These are phyloP conservation scores for Drosophila mulleri DNA, from an alignment of 2,888 invertebrate genomes.

Conservation along the genomic window DNA sequence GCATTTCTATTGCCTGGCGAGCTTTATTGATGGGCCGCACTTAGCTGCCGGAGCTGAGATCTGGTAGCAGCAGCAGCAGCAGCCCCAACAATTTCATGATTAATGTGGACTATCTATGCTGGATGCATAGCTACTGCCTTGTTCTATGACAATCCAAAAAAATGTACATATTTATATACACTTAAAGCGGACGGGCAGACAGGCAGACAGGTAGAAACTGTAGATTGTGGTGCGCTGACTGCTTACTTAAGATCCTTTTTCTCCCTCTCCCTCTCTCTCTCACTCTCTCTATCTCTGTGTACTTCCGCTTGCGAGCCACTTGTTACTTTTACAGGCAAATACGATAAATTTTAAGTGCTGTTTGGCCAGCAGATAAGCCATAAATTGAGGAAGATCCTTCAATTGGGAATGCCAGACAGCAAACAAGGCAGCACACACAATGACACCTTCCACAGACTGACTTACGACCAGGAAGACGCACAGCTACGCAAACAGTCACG, in stretches of 20 bases:
- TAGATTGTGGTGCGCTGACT: not conserved
- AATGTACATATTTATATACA: conserved; percentile 16
- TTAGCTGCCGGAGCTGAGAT: conserved; percentile 29
- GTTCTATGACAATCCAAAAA: conserved; percentile 56
- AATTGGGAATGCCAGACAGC: conserved; percentile 49
- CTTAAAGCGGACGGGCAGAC: conserved; percentile 12
- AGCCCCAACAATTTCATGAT: conserved; percentile 53
- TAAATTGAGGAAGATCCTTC: conserved; percentile 50
- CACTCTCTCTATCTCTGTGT: not conserved
- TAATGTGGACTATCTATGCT: conserved; percentile 47
- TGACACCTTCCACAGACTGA: conserved; percentile 56
- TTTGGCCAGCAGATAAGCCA: conserved; percentile 71
- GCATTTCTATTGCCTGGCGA: conserved; percentile 59
- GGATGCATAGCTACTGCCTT: conserved; percentile 29
- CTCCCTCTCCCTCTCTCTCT: not conserved
- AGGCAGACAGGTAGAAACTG: conserved; percentile 30
- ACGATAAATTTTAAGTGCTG: conserved; percentile 65
- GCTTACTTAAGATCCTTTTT: conserved; percentile 43
- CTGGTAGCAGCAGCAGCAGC: conserved; percentile 28
- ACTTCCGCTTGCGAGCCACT: conserved; percentile 73
- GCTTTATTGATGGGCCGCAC: conserved; percentile 67
- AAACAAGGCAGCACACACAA: conserved; percentile 25
- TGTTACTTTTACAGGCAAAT: conserved; percentile 68
- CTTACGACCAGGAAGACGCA: conserved; percentile 34
- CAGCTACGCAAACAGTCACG: conserved; percentile 17